phyloP scores from a whole-genome alignment of 2,888 invertebrate genomes.

The Lasioglossum pauxillum region DNA sequence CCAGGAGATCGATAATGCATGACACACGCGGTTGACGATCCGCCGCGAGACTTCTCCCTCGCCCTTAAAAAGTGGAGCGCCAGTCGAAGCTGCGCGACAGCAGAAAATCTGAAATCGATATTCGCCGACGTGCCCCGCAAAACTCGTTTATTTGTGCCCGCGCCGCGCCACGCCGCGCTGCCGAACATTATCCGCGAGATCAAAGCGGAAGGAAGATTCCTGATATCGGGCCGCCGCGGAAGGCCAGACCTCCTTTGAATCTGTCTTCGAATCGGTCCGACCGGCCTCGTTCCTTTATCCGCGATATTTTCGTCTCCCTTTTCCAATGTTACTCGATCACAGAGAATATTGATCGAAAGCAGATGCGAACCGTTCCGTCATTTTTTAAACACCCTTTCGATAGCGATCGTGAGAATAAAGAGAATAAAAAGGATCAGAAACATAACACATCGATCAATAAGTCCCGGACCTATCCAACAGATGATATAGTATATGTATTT shows the following conservation, averaged over 20 bases:
- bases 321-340: not conserved
- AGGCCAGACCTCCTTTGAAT: constrained; percentile 34
- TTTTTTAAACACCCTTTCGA: not conserved
- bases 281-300: constrained; percentile 14
- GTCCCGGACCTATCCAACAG: too few relatives aligned
- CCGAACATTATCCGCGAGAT: constrained; percentile 49
- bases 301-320: not conserved
- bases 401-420: not conserved
- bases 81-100: constrained; percentile 58
- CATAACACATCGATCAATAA: too few relatives aligned
- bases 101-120: constrained; percentile 71
- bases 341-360: not conserved
- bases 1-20: constrained; percentile 58
- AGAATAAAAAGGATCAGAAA: not conserved
- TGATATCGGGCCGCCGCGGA: constrained; percentile 35
- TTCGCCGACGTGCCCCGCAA: constrained; percentile 47
- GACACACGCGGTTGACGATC: constrained; percentile 49
- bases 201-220: constrained; percentile 50
- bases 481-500: too few relatives aligned
- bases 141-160: constrained; percentile 40
- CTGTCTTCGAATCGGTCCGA: constrained; percentile 13
- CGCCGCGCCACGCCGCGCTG: constrained; percentile 11
- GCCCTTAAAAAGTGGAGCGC: constrained; percentile 63
- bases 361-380: not conserved
- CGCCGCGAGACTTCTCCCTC: constrained; percentile 9